Conservation (phyloP, 2,888 invertebrate species). For the Lumbricus terrestris region DNA sequence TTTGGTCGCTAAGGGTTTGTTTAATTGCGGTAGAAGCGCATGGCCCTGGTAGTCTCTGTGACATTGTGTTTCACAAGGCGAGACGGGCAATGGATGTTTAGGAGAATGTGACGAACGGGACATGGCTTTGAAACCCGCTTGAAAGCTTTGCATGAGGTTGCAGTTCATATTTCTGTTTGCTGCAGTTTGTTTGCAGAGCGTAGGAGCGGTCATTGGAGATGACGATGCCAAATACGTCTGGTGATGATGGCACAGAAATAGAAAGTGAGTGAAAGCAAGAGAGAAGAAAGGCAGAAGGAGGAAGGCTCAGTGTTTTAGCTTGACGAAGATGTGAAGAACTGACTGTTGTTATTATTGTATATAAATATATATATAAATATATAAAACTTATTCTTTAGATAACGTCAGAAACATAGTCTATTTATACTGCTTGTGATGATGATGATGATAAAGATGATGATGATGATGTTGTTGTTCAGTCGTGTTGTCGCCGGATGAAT, state of each 20-base stretch:
- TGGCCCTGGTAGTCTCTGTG: neutral
- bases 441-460: no score
- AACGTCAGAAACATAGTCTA: neutral
- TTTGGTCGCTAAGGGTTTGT: neutral
- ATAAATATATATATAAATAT: neutral
- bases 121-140: neutral
- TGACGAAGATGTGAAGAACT: neutral
- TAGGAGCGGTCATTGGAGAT: neutral
- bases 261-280: neutral
- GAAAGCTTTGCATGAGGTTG: neutral
- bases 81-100: no score
- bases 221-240: neutral
- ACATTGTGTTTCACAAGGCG: neutral
- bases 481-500: neutral
- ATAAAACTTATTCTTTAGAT: neutral
- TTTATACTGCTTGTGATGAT: constrained; percentile 3
- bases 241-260: neutral
- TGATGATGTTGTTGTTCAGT: neutral
- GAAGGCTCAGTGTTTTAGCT: neutral
- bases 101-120: neutral
- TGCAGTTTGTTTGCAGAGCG: neutral
- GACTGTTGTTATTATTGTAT: constrained; percentile 3
- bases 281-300: neutral
- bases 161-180: neutral
- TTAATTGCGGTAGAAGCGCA: neutral